Base-by-base conservation (phyloP, 2,888 invertebrate species). In the Pyrochroa serraticornis region DNA sequence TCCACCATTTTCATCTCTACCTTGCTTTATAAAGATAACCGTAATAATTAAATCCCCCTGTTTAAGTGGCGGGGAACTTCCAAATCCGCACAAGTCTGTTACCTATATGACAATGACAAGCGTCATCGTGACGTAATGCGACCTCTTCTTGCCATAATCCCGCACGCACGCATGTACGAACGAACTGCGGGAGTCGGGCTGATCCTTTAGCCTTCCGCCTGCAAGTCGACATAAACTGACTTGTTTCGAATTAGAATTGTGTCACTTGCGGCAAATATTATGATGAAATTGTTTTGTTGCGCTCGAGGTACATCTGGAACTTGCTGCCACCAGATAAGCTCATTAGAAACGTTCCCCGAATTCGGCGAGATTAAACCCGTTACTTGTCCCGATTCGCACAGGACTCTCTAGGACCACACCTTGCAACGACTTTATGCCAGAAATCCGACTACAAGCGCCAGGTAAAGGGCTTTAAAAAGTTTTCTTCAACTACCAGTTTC, bases 1-100 rank as follows among this genome's bases (percentile, higher is more conserved):
- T 3, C 22, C 22, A 5, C 22, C 22, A 22, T 5, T 22, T 66
- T 66, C 37, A 10, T 48, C 60, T 72, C 73, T 75, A 77, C 77
- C 76, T 76, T 75, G 76, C 68, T 73, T 75, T 76, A 74, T 74
- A 77, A 76, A 75, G 77, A 78, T 78, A 77, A 77, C 76, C 73
- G 71, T 77, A 77, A 77, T 77, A 77, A 78, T 78, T 77, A 77
- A 77, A 77, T 76, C 73, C 71, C 67, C 70, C 71, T 69, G 59
- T 65, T 62, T 60, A 64, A 62, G 63, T 62, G 50, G 13, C 6
- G 50, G 61, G 55, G 53, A 61, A 58, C 50, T 60, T 67, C 65
- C 54, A 64, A 66, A 73, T 71, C 72, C 39, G 54, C 42, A 50
- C 43, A 58, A 60, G 43, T 58, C 63, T 65, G 68, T 67, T 73